Base-by-base conservation (phyloP, 2,797 vertebrate species). In the Thamnophis elegans region DNA sequence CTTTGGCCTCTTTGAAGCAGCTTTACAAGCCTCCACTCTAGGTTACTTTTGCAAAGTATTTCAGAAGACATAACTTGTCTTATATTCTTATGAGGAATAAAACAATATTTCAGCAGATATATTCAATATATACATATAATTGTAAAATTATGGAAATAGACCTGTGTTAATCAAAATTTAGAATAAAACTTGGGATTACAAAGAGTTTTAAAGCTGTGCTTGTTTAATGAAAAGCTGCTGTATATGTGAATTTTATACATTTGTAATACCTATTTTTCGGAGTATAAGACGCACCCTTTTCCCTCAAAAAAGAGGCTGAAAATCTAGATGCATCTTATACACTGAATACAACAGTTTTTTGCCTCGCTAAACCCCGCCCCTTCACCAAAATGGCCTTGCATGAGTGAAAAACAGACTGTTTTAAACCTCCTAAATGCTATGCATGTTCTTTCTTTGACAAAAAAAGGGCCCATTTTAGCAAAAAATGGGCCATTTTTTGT, bases 11-110 rank as follows among this genome's bases (percentile, higher is more conserved):
- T 92, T 91, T 58, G 89, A 90, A 94, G 68, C 65, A 93, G 91
- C 73, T 91, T 91, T 91, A 91, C 92, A 96, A 73, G 94, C 93
- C 32, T 85, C 91, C 68, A 4, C 91, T 93, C 94, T 93, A 5
- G 55, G 53, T 95, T 95, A 95, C 86, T 47, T 91, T 94, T 93
- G 59, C 18, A 14, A 54, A 22, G 58, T 22, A 32, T 56, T 91
- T 91, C 58, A 47, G 86, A 82, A 16, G 28, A 51, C 36, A 73
- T 51, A 25, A n/a, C 28, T 58, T 58, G 62, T 59, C 36, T 88
- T 92, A 65, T 9, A 25, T 47, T 62, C 58, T 65, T 92, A 47
- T 18, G 18, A 73, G 65, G 53, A 22, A 13, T n/a, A 62, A 73
- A 56, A 51, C 28, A 59, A 51, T 22, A 86, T 56, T 58, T 85